Evolutionary conservation across 2,797 vertebrate species (phyloP).

Genomic region (Leuciscus waleckii): DNA sequence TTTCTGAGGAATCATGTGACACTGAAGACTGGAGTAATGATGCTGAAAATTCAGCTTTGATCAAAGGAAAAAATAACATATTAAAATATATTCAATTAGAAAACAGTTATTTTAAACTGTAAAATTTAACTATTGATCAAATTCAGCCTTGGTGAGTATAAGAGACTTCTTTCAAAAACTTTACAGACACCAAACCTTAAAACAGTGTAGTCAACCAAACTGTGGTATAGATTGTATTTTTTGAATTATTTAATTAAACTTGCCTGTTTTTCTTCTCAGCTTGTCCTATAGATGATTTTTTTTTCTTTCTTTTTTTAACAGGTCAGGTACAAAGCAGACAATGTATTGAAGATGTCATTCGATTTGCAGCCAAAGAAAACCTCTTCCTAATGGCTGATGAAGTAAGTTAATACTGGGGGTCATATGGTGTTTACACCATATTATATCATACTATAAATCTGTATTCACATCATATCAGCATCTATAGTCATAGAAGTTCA

Average conservation of each 20-base stretch:
- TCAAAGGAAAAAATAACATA: too few relatives aligned
- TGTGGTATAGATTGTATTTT: not conserved
- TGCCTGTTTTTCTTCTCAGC: not conserved
- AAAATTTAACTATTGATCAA: not conserved
- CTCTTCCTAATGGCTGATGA: slow-evolving; percentile 94
- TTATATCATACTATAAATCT: not conserved
- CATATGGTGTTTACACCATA: not conserved
- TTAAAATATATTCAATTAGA: not conserved
- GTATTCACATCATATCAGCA: not conserved
- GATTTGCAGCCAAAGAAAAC: slow-evolving; percentile 86
- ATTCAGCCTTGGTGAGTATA: not conserved
- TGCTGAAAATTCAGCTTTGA: not conserved
- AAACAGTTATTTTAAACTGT: not conserved
- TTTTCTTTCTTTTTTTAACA: slow-evolving; percentile 61
- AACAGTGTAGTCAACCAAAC: not conserved
- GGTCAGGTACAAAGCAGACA: slow-evolving; percentile 92
- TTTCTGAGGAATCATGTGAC: not conserved
- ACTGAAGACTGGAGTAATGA: not conserved
- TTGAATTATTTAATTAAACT: not conserved
- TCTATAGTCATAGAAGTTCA: not conserved
- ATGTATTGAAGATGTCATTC: slow-evolving; percentile 91
- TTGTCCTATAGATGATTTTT: not conserved
- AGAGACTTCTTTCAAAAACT: not conserved
- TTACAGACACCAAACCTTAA: not conserved
- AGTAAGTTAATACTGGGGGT: slow-evolving; percentile 67